Conservation (phyloP, 2,113 vertebrate genomes). For the Caranx melampygus region DNA sequence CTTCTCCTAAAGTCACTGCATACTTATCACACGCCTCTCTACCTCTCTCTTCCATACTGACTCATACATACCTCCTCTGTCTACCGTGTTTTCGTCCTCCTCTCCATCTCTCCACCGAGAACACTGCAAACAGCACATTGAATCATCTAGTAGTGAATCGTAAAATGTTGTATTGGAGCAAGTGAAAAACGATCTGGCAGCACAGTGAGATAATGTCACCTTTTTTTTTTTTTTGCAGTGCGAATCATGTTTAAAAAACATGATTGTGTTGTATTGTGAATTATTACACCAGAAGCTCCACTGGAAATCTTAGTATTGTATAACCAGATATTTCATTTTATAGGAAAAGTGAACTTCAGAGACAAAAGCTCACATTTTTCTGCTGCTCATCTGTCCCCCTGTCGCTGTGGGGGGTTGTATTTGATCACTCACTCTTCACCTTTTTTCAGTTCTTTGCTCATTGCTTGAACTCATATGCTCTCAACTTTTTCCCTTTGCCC, state of each 20-base stretch:
- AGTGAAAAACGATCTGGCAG: constrained; percentile 15
- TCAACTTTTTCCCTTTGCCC: neutral
- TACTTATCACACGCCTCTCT: constrained; percentile 75
- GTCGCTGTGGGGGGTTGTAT: neutral
- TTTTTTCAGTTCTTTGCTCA: neutral
- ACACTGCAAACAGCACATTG: constrained; percentile 18
- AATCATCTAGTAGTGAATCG: constrained; percentile 20
- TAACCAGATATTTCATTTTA: neutral
- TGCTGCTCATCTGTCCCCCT: neutral
- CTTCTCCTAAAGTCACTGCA: constrained; percentile 75
- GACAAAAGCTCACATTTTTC: neutral
- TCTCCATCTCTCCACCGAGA: constrained; percentile 21
- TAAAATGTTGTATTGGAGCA: constrained; percentile 30
- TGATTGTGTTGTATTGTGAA: neutral
- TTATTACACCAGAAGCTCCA: neutral
- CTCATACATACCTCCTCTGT: constrained; percentile 57
- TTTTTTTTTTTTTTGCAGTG: constrained; percentile 18
- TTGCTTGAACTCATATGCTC: neutral
- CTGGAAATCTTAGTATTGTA: neutral
- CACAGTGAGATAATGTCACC: constrained; percentile 20
- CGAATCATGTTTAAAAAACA: constrained; percentile 7
- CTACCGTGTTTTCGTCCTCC: constrained; percentile 19
- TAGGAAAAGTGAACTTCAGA: neutral
- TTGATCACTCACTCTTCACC: neutral
- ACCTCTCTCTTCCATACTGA: constrained; percentile 60